phyloP scores from a whole-genome alignment of 1,140 invertebrate species.

The Diachasmimorpha longicaudata region DNA sequence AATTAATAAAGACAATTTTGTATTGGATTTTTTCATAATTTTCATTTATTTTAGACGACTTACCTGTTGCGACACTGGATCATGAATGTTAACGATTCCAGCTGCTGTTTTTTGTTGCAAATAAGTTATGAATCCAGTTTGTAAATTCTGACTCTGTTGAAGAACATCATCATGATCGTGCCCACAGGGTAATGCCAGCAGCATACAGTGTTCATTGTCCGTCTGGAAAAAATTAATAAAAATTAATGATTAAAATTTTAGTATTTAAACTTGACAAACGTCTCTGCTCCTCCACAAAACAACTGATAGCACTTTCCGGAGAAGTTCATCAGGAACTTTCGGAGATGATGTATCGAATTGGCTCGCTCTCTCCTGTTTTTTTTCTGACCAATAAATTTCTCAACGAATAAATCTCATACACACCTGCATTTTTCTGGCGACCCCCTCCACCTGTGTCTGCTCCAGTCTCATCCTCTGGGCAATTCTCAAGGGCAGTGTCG shows the following conservation, averaged over 20 bases:
- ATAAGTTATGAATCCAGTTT: slow-evolving; percentile 94
- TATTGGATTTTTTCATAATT: neutral
- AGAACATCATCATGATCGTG: slow-evolving; percentile 90
- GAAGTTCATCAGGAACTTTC: too few species aligned
- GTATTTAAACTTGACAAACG: too few species aligned
- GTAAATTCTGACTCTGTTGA: slow-evolving; percentile 89
- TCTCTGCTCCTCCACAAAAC: too few species aligned
- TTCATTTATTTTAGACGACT: too few species aligned
- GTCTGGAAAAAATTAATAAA: slow-evolving; percentile 75
- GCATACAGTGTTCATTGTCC: slow-evolving; percentile 94
- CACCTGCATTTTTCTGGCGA: slow-evolving; percentile 95
- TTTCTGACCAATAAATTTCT: too few species aligned
- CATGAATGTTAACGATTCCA: slow-evolving; percentile 94
- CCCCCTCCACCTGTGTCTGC: slow-evolving; percentile 91
- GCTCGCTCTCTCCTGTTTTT: too few species aligned
- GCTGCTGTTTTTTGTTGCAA: slow-evolving; percentile 95
- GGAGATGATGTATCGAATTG: too few species aligned
- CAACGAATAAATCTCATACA: slow-evolving; percentile 31
- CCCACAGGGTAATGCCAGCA: slow-evolving; percentile 93
- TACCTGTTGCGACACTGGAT: slow-evolving; percentile 83
- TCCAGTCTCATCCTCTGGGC: slow-evolving; percentile 96
- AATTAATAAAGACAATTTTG: too few species aligned
- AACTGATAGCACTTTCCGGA: too few species aligned
- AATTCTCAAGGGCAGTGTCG: slow-evolving; percentile 86
- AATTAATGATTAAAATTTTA: too few species aligned